A percentile compares a stretch with the other conserved stretches of the same genome.
These are phyloP conservation scores for Anthopleura sola DNA, from an alignment of 64 coral and sea anemone species.

Conservation along the genomic window DNA sequence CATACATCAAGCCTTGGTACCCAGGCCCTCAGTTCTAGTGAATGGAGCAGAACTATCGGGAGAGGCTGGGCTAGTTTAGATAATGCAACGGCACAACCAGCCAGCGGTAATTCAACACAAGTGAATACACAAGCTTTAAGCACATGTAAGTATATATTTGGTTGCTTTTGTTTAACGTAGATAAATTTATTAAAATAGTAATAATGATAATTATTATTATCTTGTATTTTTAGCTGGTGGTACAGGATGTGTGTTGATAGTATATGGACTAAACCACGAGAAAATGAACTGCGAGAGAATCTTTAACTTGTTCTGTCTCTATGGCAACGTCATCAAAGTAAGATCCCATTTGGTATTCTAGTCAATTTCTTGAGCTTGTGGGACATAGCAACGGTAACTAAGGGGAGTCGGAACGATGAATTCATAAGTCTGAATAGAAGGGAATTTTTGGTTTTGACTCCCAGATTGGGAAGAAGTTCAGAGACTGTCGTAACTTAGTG, in stretches of 20 bases:
- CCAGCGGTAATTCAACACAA: constrained; percentile 39
- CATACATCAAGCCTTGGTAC: constrained; percentile 1
- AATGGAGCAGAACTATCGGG: constrained; percentile 12
- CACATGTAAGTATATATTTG: constrained; percentile 36
- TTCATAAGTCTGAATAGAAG: too few species aligned
- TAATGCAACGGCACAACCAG: background rate
- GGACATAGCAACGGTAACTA: too few species aligned
- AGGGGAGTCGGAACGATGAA: too few species aligned
- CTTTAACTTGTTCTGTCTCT: constrained; percentile 99
- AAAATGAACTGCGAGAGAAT: constrained; percentile 99
- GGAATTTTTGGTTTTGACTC: too few species aligned
- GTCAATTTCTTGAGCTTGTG: too few species aligned
- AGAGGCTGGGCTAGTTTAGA: constrained; percentile 27
- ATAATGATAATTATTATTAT: background rate
- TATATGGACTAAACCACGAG: constrained; percentile 92
- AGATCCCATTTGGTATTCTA: background rate
- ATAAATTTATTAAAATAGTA: too few species aligned
- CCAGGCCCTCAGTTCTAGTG: constrained; percentile 6
- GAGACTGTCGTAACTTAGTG: too few species aligned
- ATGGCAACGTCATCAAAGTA: constrained; percentile 99
- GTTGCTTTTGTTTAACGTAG: too few species aligned
- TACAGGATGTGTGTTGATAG: constrained; percentile 93
- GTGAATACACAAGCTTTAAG: constrained; percentile 65
- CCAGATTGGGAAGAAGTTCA: too few species aligned
- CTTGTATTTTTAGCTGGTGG: constrained; percentile 47